These are phyloP conservation scores for Macrocentrus cingulum DNA, from an alignment of 1,140 invertebrate species.

Conservation along the genomic window DNA sequence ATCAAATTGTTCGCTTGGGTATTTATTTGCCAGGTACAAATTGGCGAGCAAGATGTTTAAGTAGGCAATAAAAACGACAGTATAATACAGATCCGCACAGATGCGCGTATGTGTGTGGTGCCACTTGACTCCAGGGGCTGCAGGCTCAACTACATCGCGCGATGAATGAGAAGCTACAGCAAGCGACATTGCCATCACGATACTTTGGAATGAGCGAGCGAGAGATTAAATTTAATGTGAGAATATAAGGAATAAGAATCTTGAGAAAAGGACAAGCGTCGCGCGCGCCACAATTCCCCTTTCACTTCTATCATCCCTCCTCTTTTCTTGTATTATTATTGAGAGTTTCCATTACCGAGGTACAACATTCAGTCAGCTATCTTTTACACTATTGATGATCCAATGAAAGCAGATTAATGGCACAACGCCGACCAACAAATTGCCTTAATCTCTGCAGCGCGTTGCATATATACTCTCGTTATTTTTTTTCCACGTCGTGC, in stretches of 20 bases:
- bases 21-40: constrained; percentile 54
- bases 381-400: constrained; percentile 58
- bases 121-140: too few relatives aligned
- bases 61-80: constrained; percentile 54
- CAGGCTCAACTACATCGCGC: too few relatives aligned
- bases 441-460: constrained; percentile 36
- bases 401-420: constrained; percentile 56
- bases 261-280: too few relatives aligned
- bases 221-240: too few relatives aligned
- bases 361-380: constrained; percentile 52
- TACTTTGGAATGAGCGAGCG: too few relatives aligned
- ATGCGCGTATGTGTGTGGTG: too few relatives aligned
- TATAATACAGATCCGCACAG: constrained; percentile 39
- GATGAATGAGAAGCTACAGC: too few relatives aligned
- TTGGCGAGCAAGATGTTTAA: constrained; percentile 52
- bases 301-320: not conserved
- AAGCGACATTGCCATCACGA: too few relatives aligned
- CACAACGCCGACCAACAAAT: constrained; percentile 48
- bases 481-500: not conserved
- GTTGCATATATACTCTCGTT: not conserved
- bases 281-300: not conserved
- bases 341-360: constrained; percentile 57
- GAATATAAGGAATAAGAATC: too few relatives aligned
- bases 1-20: constrained; percentile 21
- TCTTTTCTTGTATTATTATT: constrained; percentile 48